phyloP scores from a whole-genome alignment of 2,797 vertebrate genomes.

The Anabacerthia variegaticeps region DNA sequence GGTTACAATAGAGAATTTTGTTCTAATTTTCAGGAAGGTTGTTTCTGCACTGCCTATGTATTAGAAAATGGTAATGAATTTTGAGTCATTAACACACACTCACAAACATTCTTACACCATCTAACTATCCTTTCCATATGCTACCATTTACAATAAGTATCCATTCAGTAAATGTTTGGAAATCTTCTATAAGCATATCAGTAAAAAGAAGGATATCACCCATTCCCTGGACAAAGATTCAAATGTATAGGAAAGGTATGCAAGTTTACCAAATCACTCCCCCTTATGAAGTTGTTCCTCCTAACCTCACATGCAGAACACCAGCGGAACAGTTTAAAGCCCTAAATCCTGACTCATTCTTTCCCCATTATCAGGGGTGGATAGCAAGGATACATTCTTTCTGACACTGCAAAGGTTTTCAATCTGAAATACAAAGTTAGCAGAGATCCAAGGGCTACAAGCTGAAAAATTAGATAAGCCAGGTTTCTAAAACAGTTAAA shows the following conservation, averaged over 20 bases:
- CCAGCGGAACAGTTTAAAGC: neutral
- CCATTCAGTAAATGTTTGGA: neutral
- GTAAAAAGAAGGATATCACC: neutral
- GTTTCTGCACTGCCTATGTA: neutral
- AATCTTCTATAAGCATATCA: neutral
- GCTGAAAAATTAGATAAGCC: slow-evolving; percentile 34
- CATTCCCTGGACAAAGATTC: neutral
- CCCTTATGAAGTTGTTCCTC: neutral
- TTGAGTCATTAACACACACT: neutral
- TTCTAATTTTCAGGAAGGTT: neutral
- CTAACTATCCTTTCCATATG: neutral
- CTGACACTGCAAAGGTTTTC: neutral
- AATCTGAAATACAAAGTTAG: neutral
- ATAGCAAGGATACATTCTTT: neutral
- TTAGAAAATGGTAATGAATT: neutral
- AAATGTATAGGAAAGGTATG: neutral
- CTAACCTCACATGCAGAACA: neutral
- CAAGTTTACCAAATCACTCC: neutral
- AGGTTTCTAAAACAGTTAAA: slow-evolving; percentile 21
- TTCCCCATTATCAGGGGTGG: neutral
- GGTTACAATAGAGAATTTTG: neutral
- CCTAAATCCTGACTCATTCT: neutral
- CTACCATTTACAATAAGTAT: neutral
- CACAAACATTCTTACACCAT: neutral
- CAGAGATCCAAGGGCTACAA: neutral